These are phyloP conservation scores for Oligia fasciuncula DNA, from an alignment of 2,888 invertebrate species.

Conservation along the genomic window DNA sequence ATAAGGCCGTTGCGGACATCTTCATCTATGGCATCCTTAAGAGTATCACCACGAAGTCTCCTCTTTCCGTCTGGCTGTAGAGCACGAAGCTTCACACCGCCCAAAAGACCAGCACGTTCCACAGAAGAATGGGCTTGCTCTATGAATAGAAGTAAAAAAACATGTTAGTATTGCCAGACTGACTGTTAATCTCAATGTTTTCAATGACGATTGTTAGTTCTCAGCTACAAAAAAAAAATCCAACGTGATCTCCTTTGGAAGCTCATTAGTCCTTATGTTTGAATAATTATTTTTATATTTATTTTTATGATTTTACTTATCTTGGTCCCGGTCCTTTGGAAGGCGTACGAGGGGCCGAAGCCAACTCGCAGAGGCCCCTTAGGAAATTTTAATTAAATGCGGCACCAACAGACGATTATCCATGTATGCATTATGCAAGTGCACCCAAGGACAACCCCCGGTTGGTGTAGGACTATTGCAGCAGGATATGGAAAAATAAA, in stretches of 20 bases:
- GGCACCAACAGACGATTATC: too few species aligned
- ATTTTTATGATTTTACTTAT: too few species aligned
- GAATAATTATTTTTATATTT: too few species aligned
- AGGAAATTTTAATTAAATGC: too few species aligned
- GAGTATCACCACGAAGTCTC: constrained; percentile 93
- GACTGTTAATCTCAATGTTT: not conserved
- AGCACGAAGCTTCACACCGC: constrained; percentile 94
- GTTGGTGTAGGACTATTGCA: too few species aligned
- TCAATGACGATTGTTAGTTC: not conserved
- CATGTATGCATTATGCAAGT: too few species aligned
- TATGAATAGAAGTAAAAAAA: constrained; percentile 73
- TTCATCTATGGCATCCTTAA: constrained; percentile 94
- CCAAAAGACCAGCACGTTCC: constrained; percentile 96
- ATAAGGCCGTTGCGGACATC: constrained; percentile 97
- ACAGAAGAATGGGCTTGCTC: constrained; percentile 98
- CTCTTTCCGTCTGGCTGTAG: constrained; percentile 93
- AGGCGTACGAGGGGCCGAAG: too few species aligned
- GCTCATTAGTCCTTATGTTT: too few species aligned
- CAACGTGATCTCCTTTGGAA: not conserved
- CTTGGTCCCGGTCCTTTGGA: too few species aligned
- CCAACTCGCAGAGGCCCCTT: too few species aligned
- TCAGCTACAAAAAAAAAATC: not conserved
- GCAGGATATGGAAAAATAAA: too few species aligned
- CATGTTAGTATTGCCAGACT: not conserved
- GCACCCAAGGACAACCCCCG: too few species aligned